Evolutionary conservation across 2,888 invertebrate species (phyloP), one percentile per base, ranked within the genome.

Genomic region (Sepioteuthis lessoniana): DNA sequence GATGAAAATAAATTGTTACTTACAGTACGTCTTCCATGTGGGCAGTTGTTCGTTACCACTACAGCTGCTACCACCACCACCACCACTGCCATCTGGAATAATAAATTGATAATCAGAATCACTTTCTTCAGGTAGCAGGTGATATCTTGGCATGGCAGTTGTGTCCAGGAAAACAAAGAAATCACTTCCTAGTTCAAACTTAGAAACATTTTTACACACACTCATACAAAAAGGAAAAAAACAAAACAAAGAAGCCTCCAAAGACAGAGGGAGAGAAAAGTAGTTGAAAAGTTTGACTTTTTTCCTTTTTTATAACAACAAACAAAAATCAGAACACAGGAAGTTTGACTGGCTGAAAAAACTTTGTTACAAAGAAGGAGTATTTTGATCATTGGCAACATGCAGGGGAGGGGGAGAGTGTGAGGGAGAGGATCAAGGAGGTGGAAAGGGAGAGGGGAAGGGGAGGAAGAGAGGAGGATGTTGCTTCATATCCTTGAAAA

Each of bases 41-140:
- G 92, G 92, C n/a, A 92, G 92, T 47, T 92, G 92, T 92, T 92
- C 92, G 47, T 47, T 92, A 47, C 92, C 38, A 47, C 46, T 92
- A 38, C n/a, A 46, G 92, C 47, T 47, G 42, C 92, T 47, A 47
- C 92, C 91, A 28, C 91, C 47, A 47, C 92, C 92, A 92, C n/a
- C 92, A 92, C 92, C 46, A 46, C 92, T 46, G 92, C 92, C 92
- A 92, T 92, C 92, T 92, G 47, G 46, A 47, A 92, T 31, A 47
- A 76, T 76, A 76, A 76, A 35, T 76, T 76, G 76, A 76, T 76
- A 76, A 16, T 16, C n/a, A 16, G 76, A 76, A 35, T 76, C n/a
- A 76, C n/a, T 76, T n/a, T 76, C 76, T n/a, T n/a, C n/a, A n/a
- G 76, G 76, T 16, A 76, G 76, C 76, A 76, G 76, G 76, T 76